Evolutionary conservation across 2,797 vertebrate species (phyloP).

Genomic region (Brotula barbata): DNA sequence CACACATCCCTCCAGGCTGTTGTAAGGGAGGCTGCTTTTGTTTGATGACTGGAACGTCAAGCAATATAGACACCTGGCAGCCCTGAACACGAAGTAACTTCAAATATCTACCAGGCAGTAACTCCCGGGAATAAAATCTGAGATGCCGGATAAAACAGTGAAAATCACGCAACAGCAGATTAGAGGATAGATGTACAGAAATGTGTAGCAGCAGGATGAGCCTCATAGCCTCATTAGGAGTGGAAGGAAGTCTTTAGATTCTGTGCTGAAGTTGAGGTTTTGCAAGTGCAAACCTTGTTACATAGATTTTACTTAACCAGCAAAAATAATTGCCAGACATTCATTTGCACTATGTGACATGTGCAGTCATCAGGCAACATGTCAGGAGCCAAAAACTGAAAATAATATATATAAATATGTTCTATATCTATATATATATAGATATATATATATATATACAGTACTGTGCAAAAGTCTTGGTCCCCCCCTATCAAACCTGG

Average conservation of each 20-base stretch:
- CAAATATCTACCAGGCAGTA: slow-evolving; percentile 59
- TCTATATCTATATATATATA: too few species aligned
- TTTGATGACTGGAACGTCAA: slow-evolving; percentile 73
- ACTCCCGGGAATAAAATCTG: slow-evolving; percentile 38
- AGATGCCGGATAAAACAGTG: slow-evolving; percentile 34
- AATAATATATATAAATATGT: too few species aligned
- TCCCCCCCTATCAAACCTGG: too few species aligned
- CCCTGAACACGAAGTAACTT: slow-evolving; percentile 52
- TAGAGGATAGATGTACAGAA: slow-evolving; percentile 30
- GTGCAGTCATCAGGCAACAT: too few species aligned
- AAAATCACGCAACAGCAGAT: slow-evolving; percentile 35
- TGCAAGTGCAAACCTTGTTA: slow-evolving; percentile 24
- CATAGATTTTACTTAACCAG: too few species aligned
- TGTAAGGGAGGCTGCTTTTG: slow-evolving; percentile 70
- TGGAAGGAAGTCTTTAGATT: slow-evolving; percentile 16
- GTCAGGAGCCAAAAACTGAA: too few species aligned
- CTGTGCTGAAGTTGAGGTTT: neutral
- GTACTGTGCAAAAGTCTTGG: too few species aligned
- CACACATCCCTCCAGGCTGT: slow-evolving; percentile 75
- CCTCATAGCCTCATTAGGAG: slow-evolving; percentile 26
- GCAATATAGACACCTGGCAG: slow-evolving; percentile 75
- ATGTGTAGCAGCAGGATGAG: slow-evolving; percentile 20
- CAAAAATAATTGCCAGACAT: too few species aligned
- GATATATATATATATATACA: too few species aligned
- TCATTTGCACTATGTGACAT: too few species aligned